Conservation (phyloP, 2,113 vertebrate genomes). For the Chamaea fasciata region DNA sequence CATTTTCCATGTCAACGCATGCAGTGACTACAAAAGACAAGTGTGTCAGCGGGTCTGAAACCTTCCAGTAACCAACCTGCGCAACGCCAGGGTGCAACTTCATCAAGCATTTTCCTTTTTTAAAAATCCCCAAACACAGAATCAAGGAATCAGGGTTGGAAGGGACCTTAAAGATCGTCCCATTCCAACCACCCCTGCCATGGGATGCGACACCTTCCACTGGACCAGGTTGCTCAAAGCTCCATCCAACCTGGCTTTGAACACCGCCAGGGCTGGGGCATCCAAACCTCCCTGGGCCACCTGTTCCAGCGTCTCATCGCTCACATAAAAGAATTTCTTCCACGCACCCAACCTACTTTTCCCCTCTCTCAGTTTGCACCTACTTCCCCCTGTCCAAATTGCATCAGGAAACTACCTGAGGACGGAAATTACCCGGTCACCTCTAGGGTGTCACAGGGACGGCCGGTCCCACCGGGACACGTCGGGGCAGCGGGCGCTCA, state of each 20-base stretch:
- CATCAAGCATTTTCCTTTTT: not conserved
- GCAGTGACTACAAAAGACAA: fast-evolving
- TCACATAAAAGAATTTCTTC: not conserved
- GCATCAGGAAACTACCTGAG: not conserved
- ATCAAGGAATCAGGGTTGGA: not conserved
- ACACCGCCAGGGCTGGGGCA: no score
- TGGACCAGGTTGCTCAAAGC: not conserved
- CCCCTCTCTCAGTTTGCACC: not conserved
- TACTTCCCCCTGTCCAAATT: not conserved
- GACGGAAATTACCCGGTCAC: not conserved
- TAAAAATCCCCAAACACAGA: not conserved
- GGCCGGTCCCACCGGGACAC: not conserved
- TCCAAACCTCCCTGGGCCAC: no score
- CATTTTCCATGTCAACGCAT: fast-evolving
- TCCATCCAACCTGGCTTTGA: not conserved
- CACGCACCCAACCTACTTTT: not conserved
- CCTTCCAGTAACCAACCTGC: not conserved
- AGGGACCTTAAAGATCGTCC: not conserved
- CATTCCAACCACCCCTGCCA: not conserved
- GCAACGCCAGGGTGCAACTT: fast-evolving
- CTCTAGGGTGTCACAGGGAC: fast-evolving
- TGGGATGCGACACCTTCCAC: not conserved
- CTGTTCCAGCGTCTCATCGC: no score
- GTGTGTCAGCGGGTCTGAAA: fast-evolving
- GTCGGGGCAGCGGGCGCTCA: fast-evolving